Evolutionary conservation across 1,140 invertebrate genomes (phyloP).

Genomic region (Ganaspis sp.): DNA sequence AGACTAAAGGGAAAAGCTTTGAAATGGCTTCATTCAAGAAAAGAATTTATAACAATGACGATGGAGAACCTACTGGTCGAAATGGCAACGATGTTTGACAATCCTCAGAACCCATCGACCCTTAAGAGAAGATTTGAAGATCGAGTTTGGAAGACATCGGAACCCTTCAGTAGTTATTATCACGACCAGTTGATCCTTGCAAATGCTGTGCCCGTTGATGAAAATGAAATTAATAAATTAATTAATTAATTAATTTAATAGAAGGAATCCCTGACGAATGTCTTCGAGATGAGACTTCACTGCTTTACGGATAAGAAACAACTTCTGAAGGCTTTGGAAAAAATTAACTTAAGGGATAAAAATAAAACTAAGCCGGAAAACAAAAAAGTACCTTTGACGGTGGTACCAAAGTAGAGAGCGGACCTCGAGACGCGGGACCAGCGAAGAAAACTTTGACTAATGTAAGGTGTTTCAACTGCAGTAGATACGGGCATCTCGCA

Average conservation of each 20-base stretch:
- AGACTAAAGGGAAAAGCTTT: conserved; percentile 35
- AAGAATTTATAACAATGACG: conserved; percentile 29
- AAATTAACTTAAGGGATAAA: not conserved
- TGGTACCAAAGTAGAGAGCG: not conserved
- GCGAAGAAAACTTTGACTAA: not conserved
- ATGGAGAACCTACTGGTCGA: not conserved
- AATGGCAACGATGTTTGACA: conserved; percentile 34
- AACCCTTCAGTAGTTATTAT: too few species aligned
- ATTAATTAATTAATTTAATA: too few species aligned
- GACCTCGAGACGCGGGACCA: not conserved
- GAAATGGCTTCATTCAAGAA: conserved; percentile 41
- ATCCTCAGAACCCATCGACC: not conserved
- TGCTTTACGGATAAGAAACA: not conserved
- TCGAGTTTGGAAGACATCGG: conserved; percentile 34
- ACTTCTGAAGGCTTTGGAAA: not conserved
- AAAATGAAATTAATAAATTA: too few species aligned
- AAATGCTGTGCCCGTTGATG: too few species aligned
- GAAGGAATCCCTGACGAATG: conserved; percentile 32
- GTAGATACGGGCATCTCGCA: not conserved
- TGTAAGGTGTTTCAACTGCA: not conserved
- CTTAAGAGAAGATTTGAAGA: conserved; percentile 36
- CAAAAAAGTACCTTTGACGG: not conserved
- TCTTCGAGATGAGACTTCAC: conserved; percentile 10
- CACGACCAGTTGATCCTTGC: too few species aligned
- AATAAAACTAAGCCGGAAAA: not conserved